Evolutionary conservation across 2,113 vertebrate species (phyloP).

Genomic region (Ailuropoda melanoleuca): DNA sequence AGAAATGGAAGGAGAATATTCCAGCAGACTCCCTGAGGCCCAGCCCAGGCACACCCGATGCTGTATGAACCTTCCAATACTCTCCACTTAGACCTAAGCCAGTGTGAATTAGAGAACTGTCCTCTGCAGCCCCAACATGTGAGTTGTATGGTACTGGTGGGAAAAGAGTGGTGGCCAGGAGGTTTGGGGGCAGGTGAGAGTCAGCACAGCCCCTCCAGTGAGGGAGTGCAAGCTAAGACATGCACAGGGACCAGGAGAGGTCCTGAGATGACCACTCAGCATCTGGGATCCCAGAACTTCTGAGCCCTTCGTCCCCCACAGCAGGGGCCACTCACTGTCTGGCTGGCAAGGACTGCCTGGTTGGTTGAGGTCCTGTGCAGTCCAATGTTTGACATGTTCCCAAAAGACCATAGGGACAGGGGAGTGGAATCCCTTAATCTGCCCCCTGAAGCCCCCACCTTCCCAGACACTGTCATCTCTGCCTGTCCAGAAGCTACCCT

Average conservation of each 20-base stretch:
- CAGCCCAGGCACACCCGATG: rapidly evolving
- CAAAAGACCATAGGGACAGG: neutral
- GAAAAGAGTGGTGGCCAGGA: neutral
- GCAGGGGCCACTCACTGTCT: neutral
- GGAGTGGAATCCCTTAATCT: rapidly evolving
- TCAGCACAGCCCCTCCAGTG: neutral
- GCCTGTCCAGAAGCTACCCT: neutral
- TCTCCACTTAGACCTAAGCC: no score
- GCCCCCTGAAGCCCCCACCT: neutral
- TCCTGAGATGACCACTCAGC: neutral
- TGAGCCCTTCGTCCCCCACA: neutral
- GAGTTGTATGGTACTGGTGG: rapidly evolving
- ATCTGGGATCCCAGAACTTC: neutral
- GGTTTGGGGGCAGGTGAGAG: neutral
- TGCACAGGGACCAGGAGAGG: neutral
- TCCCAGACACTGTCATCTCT: neutral
- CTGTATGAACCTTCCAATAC: rapidly evolving
- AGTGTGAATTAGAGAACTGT: neutral
- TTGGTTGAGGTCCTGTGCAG: neutral
- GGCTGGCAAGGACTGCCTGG: neutral
- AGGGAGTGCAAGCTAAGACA: neutral
- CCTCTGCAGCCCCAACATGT: neutral
- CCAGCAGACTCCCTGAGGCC: neutral
- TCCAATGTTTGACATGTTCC: neutral
- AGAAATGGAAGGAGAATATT: neutral